These are phyloP conservation scores for Lithophane ornitopus DNA, from an alignment of 2,888 invertebrate species.

Conservation along the genomic window DNA sequence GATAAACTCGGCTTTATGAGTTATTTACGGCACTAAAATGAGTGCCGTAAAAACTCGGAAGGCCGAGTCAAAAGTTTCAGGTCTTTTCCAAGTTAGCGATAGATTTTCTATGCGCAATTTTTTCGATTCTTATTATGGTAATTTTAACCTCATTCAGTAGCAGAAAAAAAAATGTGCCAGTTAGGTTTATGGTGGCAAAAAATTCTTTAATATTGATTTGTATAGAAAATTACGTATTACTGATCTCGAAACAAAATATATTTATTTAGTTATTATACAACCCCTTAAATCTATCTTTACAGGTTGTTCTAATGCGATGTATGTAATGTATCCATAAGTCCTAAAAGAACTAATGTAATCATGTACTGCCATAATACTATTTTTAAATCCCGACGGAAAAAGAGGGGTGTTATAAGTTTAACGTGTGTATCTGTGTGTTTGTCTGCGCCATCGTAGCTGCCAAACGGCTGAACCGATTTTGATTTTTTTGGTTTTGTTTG, in stretches of 20 bases:
- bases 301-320: no score
- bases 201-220: background rate
- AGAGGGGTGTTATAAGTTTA: no score
- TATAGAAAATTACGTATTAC: background rate
- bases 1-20: conserved; percentile 34
- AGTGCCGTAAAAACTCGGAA: conserved; percentile 3
- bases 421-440: no score
- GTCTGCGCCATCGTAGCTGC: no score
- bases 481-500: no score
- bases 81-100: background rate
- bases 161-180: background rate
- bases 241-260: background rate
- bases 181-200: background rate
- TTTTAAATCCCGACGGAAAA: no score
- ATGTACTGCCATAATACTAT: background rate
- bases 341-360: background rate
- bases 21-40: conserved; percentile 22
- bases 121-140: background rate
- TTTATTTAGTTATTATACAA: no score
- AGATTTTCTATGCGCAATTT: background rate
- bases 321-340: background rate
- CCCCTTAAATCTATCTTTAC: no score
- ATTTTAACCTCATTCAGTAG: background rate
- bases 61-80: background rate
- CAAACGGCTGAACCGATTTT: no score